These are phyloP conservation scores for Thecocarcelia acutangulata DNA, from an alignment of 2,888 invertebrate genomes.

Conservation along the genomic window DNA sequence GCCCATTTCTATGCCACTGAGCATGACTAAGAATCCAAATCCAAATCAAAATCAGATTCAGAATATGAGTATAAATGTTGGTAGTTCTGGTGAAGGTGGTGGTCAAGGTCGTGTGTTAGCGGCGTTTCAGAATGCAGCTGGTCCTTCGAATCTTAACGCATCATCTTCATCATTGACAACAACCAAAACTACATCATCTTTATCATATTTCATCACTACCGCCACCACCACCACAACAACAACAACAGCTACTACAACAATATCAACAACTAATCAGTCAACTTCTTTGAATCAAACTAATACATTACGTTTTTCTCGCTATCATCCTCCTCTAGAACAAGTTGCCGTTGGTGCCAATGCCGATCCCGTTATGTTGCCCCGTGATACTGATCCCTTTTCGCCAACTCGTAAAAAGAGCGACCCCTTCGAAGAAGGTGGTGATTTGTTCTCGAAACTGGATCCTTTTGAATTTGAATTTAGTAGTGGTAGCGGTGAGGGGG, in stretches of 20 bases:
- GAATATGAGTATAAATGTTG: slow-evolving; percentile 32
- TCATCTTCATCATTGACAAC: slow-evolving; percentile 27
- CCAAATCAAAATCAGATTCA: not conserved
- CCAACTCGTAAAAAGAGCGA: slow-evolving; percentile 83
- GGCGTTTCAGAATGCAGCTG: slow-evolving; percentile 37
- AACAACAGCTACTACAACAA: slow-evolving; percentile 17
- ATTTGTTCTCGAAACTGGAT: slow-evolving; percentile 80
- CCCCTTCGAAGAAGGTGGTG: slow-evolving; percentile 85
- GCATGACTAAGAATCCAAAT: slow-evolving; percentile 2
- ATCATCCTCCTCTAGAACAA: slow-evolving; percentile 71
- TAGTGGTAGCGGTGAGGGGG: slow-evolving; percentile 49
- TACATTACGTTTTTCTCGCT: slow-evolving; percentile 68
- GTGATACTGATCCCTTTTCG: slow-evolving; percentile 81
- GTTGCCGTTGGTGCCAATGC: slow-evolving; percentile 63
- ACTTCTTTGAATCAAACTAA: slow-evolving; percentile 62
- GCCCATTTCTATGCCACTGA: slow-evolving; percentile 1
- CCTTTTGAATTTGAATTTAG: slow-evolving; percentile 80
- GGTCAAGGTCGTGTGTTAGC: slow-evolving; percentile 33
- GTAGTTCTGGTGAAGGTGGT: slow-evolving; percentile 54
- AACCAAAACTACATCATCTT: slow-evolving; percentile 33
- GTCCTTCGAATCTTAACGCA: slow-evolving; percentile 19
- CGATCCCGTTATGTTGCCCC: slow-evolving; percentile 81
- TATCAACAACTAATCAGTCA: slow-evolving; percentile 48
- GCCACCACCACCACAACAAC: slow-evolving; percentile 7
- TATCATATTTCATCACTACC: slow-evolving; percentile 36